Conservation (phyloP, 2,888 invertebrate species). For the Physocephala rufipes region DNA sequence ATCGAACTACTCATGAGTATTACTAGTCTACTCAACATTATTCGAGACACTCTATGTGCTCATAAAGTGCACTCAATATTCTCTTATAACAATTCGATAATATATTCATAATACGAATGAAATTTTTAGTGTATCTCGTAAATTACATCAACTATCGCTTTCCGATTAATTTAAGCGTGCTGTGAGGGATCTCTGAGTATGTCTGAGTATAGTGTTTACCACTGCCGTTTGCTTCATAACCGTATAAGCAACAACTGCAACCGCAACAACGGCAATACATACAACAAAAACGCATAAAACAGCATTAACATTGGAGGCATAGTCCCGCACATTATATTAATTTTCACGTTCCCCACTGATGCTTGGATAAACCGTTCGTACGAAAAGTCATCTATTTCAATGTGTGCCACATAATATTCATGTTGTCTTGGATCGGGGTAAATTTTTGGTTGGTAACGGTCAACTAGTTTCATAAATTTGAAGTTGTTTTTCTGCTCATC, state of each 20-base stretch:
- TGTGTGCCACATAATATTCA: not conserved
- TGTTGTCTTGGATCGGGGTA: not conserved
- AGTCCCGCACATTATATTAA: conserved; percentile 10
- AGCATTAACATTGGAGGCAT: not conserved
- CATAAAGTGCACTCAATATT: too few relatives aligned
- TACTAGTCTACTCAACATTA: too few relatives aligned
- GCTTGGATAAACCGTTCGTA: not conserved
- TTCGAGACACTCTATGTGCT: too few relatives aligned
- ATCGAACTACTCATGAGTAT: too few relatives aligned
- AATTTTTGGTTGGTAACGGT: conserved; percentile 7
- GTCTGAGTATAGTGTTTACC: not conserved
- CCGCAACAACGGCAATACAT: too few relatives aligned
- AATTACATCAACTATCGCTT: not conserved
- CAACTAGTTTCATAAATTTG: conserved; percentile 25
- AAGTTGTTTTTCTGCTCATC: not conserved
- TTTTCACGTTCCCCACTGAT: conserved; percentile 15
- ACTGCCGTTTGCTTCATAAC: not conserved
- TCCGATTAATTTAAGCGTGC: not conserved
- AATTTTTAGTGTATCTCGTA: too few relatives aligned
- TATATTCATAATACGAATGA: too few relatives aligned
- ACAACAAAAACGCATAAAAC: too few relatives aligned
- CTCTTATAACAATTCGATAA: too few relatives aligned
- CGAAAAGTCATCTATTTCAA: not conserved
- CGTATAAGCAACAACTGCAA: conserved; percentile 8
- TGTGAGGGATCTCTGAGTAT: not conserved